A percentile compares a stretch with the other conserved stretches of the same genome.
Evolutionary conservation across 2,113 vertebrate species (phyloP).

Genomic region (Callipepla californica): DNA sequence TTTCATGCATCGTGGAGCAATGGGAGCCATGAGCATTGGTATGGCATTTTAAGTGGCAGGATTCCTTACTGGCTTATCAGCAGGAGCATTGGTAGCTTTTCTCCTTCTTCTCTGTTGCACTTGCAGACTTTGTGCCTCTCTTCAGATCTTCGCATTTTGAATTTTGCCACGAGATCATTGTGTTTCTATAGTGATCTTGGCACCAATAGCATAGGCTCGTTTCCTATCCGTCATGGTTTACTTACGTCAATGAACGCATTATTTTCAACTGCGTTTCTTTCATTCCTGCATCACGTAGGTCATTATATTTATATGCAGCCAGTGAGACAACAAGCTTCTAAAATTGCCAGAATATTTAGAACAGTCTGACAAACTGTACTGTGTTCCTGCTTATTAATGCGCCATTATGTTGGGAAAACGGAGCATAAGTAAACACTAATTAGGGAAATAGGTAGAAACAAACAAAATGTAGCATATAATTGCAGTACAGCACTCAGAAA

Average conservation of each 20-base stretch:
- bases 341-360: slow-evolving; percentile 41
- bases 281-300: slow-evolving; percentile 26
- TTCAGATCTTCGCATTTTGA: slow-evolving; percentile 18
- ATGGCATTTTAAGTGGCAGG: not conserved
- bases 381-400: slow-evolving; percentile 14
- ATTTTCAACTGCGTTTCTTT: slow-evolving; percentile 25
- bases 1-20: not conserved
- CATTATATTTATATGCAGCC: slow-evolving; percentile 36
- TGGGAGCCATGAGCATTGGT: not conserved
- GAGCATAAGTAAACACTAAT: slow-evolving; percentile 11
- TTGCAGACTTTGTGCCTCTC: not conserved
- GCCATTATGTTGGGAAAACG: slow-evolving; percentile 23
- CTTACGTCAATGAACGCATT: slow-evolving; percentile 3
- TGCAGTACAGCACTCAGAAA: not conserved
- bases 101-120: not conserved
- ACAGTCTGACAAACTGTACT: not conserved
- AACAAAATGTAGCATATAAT: not conserved
- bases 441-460: slow-evolving; percentile 11
- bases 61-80: not conserved
- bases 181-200: slow-evolving; percentile 43
- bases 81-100: not conserved
- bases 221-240: slow-evolving; percentile 51
- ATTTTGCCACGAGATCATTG: slow-evolving; percentile 19
- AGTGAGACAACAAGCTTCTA: slow-evolving; percentile 41
- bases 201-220: not conserved